Evolutionary conservation across 2,797 vertebrate species (phyloP).

Genomic region (Pipistrellus nathusii): DNA sequence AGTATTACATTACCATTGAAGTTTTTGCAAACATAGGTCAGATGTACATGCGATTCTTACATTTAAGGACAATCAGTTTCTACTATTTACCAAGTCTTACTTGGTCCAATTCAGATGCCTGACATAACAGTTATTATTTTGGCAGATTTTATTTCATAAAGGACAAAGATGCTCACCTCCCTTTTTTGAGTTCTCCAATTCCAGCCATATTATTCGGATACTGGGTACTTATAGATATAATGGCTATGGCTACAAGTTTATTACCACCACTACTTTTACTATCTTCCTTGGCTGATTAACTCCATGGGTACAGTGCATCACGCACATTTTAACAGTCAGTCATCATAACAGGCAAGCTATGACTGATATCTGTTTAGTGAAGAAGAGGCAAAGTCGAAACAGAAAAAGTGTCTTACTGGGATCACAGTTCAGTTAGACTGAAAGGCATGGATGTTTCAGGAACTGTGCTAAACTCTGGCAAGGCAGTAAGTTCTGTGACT

Average conservation of each 20-base stretch:
- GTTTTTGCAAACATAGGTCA: neutral
- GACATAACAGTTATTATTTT: neutral
- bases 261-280: rapidly evolving
- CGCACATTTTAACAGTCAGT: neutral
- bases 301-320: neutral
- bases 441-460: neutral
- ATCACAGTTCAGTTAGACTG: neutral
- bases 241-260: neutral
- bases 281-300: neutral
- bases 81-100: neutral
- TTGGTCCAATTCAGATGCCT: neutral
- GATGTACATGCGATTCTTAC: neutral
- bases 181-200: neutral
- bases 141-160: neutral
- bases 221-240: neutral
- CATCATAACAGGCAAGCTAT: neutral
- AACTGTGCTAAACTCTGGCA: neutral
- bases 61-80: neutral
- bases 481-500: neutral
- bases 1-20: neutral
- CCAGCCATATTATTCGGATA: neutral
- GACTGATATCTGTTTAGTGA: neutral
- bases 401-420: neutral
- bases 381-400: neutral
- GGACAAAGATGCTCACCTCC: neutral